A percentile compares a stretch with the other conserved stretches of the same genome.
Evolutionary conservation across 2,888 invertebrate genomes (phyloP).

Genomic region (Zele albiditarsus): DNA sequence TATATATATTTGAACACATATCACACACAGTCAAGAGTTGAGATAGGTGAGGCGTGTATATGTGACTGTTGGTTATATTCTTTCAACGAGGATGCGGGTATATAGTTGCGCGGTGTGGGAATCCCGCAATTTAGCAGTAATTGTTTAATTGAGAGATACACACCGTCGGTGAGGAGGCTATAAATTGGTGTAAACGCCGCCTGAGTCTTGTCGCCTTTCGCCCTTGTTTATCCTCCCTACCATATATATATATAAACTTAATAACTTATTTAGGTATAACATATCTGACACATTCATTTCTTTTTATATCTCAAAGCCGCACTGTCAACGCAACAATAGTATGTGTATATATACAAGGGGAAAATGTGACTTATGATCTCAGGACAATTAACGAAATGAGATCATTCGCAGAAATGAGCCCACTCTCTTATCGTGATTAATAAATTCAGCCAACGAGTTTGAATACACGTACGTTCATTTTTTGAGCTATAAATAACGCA

Average conservation of each 20-base stretch:
- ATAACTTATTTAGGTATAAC: constrained; percentile 7
- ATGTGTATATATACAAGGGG: not conserved
- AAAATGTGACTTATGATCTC: constrained; percentile 27
- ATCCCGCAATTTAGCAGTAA: constrained; percentile 67
- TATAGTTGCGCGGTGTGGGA: constrained; percentile 53
- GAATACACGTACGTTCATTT: not conserved
- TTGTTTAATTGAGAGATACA: constrained; percentile 67
- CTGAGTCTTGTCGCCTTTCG: not conserved
- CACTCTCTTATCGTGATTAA: constrained; percentile 11
- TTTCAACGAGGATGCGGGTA: constrained; percentile 61
- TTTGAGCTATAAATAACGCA: not conserved
- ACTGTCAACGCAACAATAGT: not conserved
- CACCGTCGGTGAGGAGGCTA: constrained; percentile 50
- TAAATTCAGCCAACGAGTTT: constrained; percentile 16
- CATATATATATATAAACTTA: not conserved
- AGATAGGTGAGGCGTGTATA: constrained; percentile 11
- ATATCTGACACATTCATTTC: constrained; percentile 13
- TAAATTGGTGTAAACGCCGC: constrained; percentile 35
- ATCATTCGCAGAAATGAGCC: constrained; percentile 29
- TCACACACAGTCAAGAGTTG: not conserved
- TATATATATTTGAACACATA: not conserved
- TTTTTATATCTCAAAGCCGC: not conserved
- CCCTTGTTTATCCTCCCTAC: not conserved
- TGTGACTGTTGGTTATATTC: constrained; percentile 33
- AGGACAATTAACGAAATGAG: constrained; percentile 38